phyloP scores from a whole-genome alignment of 2,113 vertebrate species.

The Centropus unirufus region DNA sequence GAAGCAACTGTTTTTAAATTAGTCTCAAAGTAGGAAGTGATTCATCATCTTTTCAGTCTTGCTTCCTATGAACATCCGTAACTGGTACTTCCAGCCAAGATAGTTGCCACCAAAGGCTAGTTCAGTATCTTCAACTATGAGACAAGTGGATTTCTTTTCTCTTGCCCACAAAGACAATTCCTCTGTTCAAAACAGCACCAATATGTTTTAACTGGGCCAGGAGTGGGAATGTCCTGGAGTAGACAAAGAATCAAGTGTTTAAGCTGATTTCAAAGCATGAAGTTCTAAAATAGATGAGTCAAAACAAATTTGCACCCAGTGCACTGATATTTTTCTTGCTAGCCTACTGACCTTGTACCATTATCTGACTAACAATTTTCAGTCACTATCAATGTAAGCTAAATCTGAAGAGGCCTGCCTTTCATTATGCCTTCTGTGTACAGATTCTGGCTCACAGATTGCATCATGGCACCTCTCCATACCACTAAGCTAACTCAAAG shows the following conservation, averaged over 20 bases:
- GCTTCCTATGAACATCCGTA: not conserved
- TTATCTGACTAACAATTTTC: not conserved
- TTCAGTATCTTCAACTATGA: not conserved
- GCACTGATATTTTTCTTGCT: not conserved
- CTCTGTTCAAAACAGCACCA: not conserved
- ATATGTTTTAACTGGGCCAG: not conserved
- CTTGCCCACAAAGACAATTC: not conserved
- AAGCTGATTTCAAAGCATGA: not conserved
- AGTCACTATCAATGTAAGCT: not conserved
- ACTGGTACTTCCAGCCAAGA: not conserved
- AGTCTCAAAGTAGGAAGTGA: not conserved
- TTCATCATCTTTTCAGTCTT: not conserved
- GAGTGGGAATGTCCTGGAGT: not conserved
- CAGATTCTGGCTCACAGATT: not conserved
- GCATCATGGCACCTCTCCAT: not conserved
- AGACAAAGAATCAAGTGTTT: not conserved
- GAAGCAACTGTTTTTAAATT: not conserved
- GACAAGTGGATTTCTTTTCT: not conserved
- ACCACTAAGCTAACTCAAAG: not conserved
- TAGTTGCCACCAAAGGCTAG: not conserved
- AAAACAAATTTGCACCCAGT: not conserved
- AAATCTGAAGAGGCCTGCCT: not conserved
- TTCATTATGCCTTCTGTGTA: not conserved
- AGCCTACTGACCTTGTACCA: not conserved
- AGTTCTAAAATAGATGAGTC: not conserved